phyloP scores from a whole-genome alignment of 1,140 invertebrate genomes.

The Apis cerana region DNA sequence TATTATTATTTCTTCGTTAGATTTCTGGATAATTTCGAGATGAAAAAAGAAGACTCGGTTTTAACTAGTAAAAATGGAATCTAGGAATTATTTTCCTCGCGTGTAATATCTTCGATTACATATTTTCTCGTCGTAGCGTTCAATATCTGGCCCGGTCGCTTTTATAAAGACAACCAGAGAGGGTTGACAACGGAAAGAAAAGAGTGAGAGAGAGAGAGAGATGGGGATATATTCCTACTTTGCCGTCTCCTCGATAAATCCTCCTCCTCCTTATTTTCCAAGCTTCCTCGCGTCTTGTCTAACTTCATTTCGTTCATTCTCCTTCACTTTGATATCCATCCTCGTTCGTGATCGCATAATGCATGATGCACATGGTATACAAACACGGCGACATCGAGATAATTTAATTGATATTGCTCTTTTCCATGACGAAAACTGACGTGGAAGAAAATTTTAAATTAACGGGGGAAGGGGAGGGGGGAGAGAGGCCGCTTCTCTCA shows the following conservation, averaged over 20 bases:
- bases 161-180: neutral
- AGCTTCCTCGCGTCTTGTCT: neutral
- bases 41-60: neutral
- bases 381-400: neutral
- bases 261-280: slow-evolving; percentile 12
- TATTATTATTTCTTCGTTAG: slow-evolving; percentile 59
- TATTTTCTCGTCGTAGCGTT: slow-evolving; percentile 8
- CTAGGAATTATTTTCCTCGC: slow-evolving; percentile 3
- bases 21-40: slow-evolving; percentile 54
- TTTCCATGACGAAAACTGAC: too few species aligned
- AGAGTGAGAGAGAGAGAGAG: neutral
- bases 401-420: slow-evolving; percentile 26
- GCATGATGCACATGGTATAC: too few species aligned
- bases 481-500: neutral
- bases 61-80: slow-evolving; percentile 2
- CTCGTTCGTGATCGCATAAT: neutral
- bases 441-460: neutral
- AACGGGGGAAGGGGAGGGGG: too few species aligned
- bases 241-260: slow-evolving; percentile 10
- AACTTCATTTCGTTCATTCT: slow-evolving; percentile 11
- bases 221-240: neutral
- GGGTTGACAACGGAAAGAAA: neutral
- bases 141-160: slow-evolving; percentile 8
- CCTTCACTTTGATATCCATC: slow-evolving; percentile 9
- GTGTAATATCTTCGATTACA: slow-evolving; percentile 12